Base-by-base conservation (phyloP, 2,113 vertebrate genomes). In the Oriolus oriolus region DNA sequence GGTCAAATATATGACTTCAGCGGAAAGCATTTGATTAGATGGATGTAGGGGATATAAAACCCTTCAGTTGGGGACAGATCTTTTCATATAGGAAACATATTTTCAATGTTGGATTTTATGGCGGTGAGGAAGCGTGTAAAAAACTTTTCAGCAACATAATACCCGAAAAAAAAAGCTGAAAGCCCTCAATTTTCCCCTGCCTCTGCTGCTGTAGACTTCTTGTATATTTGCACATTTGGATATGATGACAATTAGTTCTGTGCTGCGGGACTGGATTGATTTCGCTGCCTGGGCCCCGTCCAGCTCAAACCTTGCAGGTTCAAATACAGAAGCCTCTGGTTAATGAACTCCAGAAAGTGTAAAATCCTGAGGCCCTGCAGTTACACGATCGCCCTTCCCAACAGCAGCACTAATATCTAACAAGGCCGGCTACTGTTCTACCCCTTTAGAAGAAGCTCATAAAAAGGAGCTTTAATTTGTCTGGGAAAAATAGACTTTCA, bases 381-480 rank as follows among this genome's bases (percentile, higher is more conserved):
- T 96, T 96, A 94, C 91, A 96, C 47, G 91, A 96, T 96, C 87
- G 18, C 74, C 85, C 89, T 96, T 96, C 96, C 84, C 56, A 97
- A 93, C 87, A 93, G 95, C 91, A 96, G 95, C 93, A 94, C 91
- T 96, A 92, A 94, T 96, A 95, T 92, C 95, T 96, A 97, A 90
- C 95, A 96, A 97, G 97, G 86, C 83, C 12, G 96, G 93, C 96
- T 97, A 97, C 96, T 97, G 95, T 96, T 96, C 69, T 97, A 82
- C 73, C 68, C 83, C 75, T 92, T 98, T 97, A 97, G 97, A 98
- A 97, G 96, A 97, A 95, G 86, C 95, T 97, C 95, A 97, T 98
- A 97, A 98, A 98, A 87, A 97, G 93, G 77, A 70, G 70, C 94
- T 96, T 97, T 97, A 97, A 97, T 98, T 98, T 97, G 96, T 97